Percentiles rank a stretch among this genome's conserved stretches.
Evolutionary conservation across 2,888 invertebrate species (phyloP).

Genomic region (Eupithecia subumbrata): DNA sequence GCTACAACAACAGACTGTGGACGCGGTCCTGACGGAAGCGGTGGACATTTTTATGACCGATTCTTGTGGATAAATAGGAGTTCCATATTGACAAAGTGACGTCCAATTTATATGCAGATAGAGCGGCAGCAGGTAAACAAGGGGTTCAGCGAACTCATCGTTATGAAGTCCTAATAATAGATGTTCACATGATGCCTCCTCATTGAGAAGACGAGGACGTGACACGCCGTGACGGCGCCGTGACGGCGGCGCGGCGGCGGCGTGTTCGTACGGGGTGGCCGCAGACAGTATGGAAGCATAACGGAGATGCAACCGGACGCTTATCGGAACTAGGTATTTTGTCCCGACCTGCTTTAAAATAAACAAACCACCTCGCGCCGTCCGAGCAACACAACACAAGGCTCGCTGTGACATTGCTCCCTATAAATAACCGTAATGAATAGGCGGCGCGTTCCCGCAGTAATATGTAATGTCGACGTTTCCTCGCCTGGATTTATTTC

Average conservation of each 20-base stretch:
- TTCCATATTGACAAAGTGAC: conserved; percentile 34
- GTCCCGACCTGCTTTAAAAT: conserved; percentile 73
- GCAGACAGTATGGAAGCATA: conserved; percentile 64
- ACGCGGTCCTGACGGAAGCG: conserved; percentile 61
- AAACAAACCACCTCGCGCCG: conserved; percentile 72
- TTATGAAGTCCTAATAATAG: conserved; percentile 74
- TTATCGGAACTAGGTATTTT: conserved; percentile 76
- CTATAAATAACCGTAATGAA: conserved; percentile 83
- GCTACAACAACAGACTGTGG: conserved; percentile 61
- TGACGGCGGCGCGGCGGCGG: conserved; percentile 19
- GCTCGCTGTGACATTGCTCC: conserved; percentile 77
- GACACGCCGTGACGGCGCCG: not conserved
- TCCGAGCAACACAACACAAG: conserved; percentile 75
- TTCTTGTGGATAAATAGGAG: conserved; percentile 41
- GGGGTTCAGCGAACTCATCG: conserved; percentile 68
- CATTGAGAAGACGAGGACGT: conserved; percentile 61
- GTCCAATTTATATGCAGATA: conserved; percentile 40
- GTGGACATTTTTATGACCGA: conserved; percentile 53
- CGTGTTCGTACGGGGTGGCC: conserved; percentile 47
- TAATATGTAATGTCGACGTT: conserved; percentile 78
- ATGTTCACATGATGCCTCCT: conserved; percentile 63
- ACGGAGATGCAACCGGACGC: conserved; percentile 64
- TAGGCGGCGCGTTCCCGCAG: conserved; percentile 76
- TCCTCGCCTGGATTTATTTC: conserved; percentile 76
- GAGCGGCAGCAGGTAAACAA: conserved; percentile 44